phyloP scores from a whole-genome alignment of 92 coral and sea anemone genomes.

The Phenganax stokvisi region DNA sequence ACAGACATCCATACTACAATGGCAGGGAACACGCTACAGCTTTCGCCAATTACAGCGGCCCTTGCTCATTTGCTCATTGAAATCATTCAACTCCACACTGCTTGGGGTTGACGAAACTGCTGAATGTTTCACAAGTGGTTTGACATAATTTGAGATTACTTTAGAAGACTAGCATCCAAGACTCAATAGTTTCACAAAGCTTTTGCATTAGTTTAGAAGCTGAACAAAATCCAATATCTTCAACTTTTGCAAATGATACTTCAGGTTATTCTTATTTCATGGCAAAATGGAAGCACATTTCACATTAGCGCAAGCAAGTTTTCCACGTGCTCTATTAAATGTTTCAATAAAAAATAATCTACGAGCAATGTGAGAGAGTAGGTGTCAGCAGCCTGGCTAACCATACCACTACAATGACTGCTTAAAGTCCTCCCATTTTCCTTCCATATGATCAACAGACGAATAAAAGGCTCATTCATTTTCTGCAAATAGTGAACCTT shows the following conservation, averaged over 20 bases:
- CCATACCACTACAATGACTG: constrained; percentile 30
- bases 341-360: constrained; percentile 4
- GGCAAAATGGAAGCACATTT: constrained; percentile 19
- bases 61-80: constrained; percentile 43
- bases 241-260: constrained; percentile 8
- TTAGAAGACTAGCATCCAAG: neutral
- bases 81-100: constrained; percentile 30
- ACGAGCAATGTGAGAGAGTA: neutral
- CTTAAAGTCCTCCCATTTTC: constrained; percentile 45
- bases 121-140: neutral
- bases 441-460: constrained; percentile 47
- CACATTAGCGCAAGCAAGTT: constrained; percentile 32
- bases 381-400: neutral
- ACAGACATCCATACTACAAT: too few relatives aligned
- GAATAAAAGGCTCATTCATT: constrained; percentile 53
- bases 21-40: too few relatives aligned
- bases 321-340: constrained; percentile 15
- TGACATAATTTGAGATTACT: too few relatives aligned
- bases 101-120: neutral
- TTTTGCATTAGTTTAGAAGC: neutral
- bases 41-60: too few relatives aligned
- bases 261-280: neutral
- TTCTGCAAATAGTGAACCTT: constrained; percentile 54
- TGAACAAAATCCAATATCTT: constrained; percentile 8
- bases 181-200: neutral